These are phyloP conservation scores for Poeciliopsis presidionis DNA, from an alignment of 2,797 vertebrate genomes.

Conservation along the genomic window DNA sequence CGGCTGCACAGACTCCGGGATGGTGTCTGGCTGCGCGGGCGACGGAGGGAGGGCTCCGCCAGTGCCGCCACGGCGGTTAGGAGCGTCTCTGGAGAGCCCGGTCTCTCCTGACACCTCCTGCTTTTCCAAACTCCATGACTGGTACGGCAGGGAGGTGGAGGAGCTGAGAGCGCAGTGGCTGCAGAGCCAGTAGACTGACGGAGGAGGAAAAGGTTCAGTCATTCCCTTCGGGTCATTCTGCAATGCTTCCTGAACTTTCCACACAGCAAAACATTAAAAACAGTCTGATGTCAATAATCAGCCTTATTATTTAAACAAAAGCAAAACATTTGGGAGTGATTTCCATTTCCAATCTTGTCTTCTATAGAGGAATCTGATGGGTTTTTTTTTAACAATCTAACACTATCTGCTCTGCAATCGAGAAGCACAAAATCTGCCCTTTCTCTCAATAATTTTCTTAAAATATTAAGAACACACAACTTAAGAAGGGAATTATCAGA, in stretches of 20 bases:
- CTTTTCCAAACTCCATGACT: conserved; percentile 89
- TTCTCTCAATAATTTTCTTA: conserved; percentile 14
- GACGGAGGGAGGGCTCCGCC: conserved; percentile 77
- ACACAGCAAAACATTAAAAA: not conserved
- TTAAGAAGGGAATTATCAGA: conserved; percentile 14
- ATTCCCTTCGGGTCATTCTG: conserved; percentile 50
- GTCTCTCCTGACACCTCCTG: conserved; percentile 70
- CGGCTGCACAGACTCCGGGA: conserved; percentile 46
- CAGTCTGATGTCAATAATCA: not conserved
- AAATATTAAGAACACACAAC: conserved; percentile 11
- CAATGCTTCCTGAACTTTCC: conserved; percentile 7
- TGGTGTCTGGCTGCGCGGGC: not conserved
- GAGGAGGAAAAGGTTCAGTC: conserved; percentile 11
- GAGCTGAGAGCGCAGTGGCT: conserved; percentile 86
- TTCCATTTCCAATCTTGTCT: conserved; percentile 40
- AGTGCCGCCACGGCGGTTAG: conserved; percentile 80
- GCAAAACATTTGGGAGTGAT: conserved; percentile 12
- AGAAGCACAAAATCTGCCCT: conserved; percentile 11
- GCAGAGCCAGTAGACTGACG: conserved; percentile 71
- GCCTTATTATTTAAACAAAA: conserved; percentile 3
- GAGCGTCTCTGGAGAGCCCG: conserved; percentile 64
- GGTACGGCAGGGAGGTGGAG: conserved; percentile 87
- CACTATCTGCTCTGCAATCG: conserved; percentile 31
- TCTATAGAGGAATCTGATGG: conserved; percentile 37
- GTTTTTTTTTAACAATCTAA: conserved; percentile 8